Evolutionary conservation across 2,113 vertebrate genomes (phyloP), one percentile per base, ranked within the genome.

Genomic region (Eupsittula cactorum): DNA sequence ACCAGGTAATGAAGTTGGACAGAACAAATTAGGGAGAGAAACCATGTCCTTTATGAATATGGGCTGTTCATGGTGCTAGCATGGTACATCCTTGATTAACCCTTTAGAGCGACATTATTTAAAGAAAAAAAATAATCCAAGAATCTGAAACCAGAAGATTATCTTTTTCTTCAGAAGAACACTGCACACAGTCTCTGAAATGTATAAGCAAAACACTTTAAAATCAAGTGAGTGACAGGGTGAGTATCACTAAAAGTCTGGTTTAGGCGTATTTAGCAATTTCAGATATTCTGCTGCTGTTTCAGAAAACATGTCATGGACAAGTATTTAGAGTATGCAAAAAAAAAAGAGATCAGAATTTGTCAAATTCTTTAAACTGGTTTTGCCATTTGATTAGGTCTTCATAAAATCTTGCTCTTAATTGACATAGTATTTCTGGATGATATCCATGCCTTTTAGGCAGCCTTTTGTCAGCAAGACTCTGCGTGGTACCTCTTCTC

Each of bases 1-100:
- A 91, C 47, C 62, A 97, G 92, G 96, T 96, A 97, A 97, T 97
- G 93, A 96, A 96, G 95, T 93, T 94, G 97, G 98, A 96, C 94
- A 97, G 94, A 96, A 85, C 88, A 93, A 95, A 97, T 97, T 97
- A 97, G 95, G 97, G 96, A 86, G 75, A 92, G 95, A 88, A 97
- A 87, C 90, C 52, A 81, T 74, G 65, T 92, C 86, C 91, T 95
- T 88, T 85, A 90, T 79, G 82, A 92, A 59, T 35, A 65, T 33
- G n/a, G 52, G 49, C 35, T 87, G 78, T 63, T 91, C 29, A 24
- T 44, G 67, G 65, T 70, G 78, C 39, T 79, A 21, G 86, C 92
- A 90, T 4, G 77, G 93, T 60, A 60, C 80, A 55, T 86, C 50
- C 82, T 96, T 23, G 41, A 49, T 79, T 95, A 89, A 84, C 77